These are phyloP conservation scores for Epizoanthus ramosus DNA, from an alignment of 92 coral and sea anemone species.

Conservation along the genomic window DNA sequence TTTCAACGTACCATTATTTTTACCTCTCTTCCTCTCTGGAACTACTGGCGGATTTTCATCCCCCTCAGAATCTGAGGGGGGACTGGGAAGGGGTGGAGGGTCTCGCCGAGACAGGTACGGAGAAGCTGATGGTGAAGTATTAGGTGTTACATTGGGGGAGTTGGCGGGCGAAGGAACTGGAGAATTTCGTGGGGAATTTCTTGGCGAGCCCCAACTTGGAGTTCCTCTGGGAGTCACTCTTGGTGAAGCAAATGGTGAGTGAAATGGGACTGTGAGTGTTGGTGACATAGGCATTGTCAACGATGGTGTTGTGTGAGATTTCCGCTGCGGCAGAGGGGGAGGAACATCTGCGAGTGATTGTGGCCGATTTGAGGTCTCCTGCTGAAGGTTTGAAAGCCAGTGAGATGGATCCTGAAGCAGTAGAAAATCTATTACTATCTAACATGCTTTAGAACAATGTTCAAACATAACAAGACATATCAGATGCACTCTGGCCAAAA, in stretches of 20 bases:
- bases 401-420: constrained; percentile 57
- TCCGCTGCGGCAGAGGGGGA: constrained; percentile 95
- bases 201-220: constrained; percentile 75
- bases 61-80: constrained; percentile 65
- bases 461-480: too few relatives aligned
- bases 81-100: constrained; percentile 75
- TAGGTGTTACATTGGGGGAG: constrained; percentile 89
- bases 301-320: constrained; percentile 53
- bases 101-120: constrained; percentile 76
- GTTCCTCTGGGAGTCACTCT: constrained; percentile 68
- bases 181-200: constrained; percentile 77
- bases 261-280: constrained; percentile 77
- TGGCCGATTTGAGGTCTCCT: constrained; percentile 46
- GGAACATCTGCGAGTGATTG: constrained; percentile 63
- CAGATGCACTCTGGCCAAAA: too few relatives aligned
- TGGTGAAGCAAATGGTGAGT: constrained; percentile 81
- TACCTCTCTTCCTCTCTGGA: constrained; percentile 84
- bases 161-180: constrained; percentile 39
- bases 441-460: too few relatives aligned
- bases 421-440: neutral
- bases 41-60: constrained; percentile 86
- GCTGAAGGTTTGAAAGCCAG: constrained; percentile 68
- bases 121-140: constrained; percentile 77
- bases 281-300: constrained; percentile 90
- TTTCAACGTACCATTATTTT: constrained; percentile 22